A percentile compares a stretch with the other conserved stretches of the same genome.
phyloP scores from a whole-genome alignment of 2,113 vertebrate genomes.

The Actenoides lindsayi region DNA sequence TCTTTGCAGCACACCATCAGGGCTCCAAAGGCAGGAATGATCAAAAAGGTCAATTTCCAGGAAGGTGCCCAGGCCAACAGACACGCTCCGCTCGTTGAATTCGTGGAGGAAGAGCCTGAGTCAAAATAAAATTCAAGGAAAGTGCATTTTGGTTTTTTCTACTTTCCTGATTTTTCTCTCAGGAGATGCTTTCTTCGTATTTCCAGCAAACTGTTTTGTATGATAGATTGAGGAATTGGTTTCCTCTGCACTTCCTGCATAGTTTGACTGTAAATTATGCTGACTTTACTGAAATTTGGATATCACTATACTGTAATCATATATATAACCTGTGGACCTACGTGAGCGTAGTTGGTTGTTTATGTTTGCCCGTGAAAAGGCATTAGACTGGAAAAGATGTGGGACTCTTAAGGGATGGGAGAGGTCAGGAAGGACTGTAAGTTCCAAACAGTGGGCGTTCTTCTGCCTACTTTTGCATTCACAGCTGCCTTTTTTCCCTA shows the following conservation, averaged over 20 bases:
- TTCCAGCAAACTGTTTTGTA: slow-evolving; percentile 17
- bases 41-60: slow-evolving; percentile 89
- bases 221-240: neutral
- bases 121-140: slow-evolving; percentile 43
- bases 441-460: neutral
- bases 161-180: neutral
- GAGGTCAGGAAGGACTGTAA: neutral
- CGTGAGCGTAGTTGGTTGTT: neutral
- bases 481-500: neutral
- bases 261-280: neutral
- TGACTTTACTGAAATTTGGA: neutral
- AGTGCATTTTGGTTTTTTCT: neutral
- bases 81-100: slow-evolving; percentile 84
- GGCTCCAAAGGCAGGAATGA: slow-evolving; percentile 87
- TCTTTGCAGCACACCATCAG: slow-evolving; percentile 88
- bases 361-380: neutral
- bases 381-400: neutral
- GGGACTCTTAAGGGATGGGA: neutral
- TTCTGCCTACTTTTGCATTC: neutral
- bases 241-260: neutral
- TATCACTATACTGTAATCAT: neutral
- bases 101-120: slow-evolving; percentile 78
- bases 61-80: slow-evolving; percentile 91
- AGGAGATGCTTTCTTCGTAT: neutral
- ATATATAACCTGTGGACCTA: neutral